These are phyloP conservation scores for Nothoprocta perdicaria DNA, from an alignment of 2,113 vertebrate genomes.

Conservation along the genomic window DNA sequence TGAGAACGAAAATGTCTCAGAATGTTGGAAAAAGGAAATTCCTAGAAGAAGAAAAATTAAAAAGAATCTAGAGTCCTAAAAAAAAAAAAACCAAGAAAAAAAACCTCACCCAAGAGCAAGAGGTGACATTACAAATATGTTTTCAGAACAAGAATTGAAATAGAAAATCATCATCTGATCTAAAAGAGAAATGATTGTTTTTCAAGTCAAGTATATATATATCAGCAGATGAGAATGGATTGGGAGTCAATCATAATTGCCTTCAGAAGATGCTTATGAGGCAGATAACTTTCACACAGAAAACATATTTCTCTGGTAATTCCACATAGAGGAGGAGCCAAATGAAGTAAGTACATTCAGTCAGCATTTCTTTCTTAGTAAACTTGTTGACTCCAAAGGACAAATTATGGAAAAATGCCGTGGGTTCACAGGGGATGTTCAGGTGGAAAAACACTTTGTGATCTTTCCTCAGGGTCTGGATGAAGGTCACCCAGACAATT, in stretches of 20 bases:
- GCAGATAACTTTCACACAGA: not conserved
- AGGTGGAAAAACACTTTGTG: conserved; percentile 55
- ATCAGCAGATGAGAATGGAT: not conserved
- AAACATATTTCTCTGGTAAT: conserved; percentile 1
- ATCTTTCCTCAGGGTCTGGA: conserved; percentile 55
- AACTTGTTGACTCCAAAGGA: conserved; percentile 64
- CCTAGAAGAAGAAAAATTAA: not conserved
- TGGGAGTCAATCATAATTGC: not conserved
- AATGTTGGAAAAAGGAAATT: not conserved
- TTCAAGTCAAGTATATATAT: not conserved
- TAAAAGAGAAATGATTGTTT: not conserved
- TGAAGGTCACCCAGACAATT: conserved; percentile 43
- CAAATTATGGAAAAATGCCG: conserved; percentile 73
- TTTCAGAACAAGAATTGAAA: not conserved
- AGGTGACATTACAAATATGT: not conserved
- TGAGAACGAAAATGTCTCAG: not conserved
- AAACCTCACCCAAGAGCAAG: not conserved
- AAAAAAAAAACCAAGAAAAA: not conserved
- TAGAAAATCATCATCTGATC: not conserved
- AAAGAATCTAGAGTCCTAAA: not conserved
- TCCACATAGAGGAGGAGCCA: not conserved
- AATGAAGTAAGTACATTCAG: not conserved
- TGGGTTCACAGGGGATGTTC: conserved; percentile 60
- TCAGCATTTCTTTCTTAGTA: conserved; percentile 50
- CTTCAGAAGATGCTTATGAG: not conserved